Evolutionary conservation across 1,140 invertebrate species (phyloP).

Genomic region (Ectropis grisescens): DNA sequence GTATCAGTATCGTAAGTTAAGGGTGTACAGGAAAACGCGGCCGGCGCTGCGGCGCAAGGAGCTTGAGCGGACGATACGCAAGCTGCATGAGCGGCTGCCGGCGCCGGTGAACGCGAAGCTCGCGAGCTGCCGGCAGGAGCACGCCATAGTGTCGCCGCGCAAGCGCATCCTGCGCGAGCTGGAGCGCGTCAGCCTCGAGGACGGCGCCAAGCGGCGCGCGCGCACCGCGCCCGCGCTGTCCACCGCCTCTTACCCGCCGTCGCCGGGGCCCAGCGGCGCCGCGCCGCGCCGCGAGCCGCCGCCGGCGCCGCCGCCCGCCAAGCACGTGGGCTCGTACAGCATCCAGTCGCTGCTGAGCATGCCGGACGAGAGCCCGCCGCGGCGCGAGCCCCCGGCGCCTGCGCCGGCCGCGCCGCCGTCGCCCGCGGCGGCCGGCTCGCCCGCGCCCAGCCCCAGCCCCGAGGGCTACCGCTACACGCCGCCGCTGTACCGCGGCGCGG

Average conservation of each 20-base stretch:
- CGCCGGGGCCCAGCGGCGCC: conserved; percentile 45
- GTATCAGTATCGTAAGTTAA: conserved; percentile 65
- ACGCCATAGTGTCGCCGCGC: conserved; percentile 75
- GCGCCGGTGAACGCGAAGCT: conserved; percentile 56
- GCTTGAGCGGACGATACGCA: conserved; percentile 56
- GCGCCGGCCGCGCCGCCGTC: conserved; percentile 46
- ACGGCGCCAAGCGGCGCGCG: conserved; percentile 65
- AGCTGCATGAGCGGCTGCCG: conserved; percentile 61
- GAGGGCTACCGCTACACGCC: conserved; percentile 39
- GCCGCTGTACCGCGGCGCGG: conserved; percentile 27
- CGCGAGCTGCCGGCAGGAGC: conserved; percentile 58
- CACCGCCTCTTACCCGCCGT: conserved; percentile 48
- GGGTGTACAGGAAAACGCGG: conserved; percentile 59
- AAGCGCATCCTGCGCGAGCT: conserved; percentile 81
- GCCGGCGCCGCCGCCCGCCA: conserved; percentile 32
- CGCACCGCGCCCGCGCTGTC: conserved; percentile 57
- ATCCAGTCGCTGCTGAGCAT: conserved; percentile 81
- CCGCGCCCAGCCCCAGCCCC: conserved; percentile 50
- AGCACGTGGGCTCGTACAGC: conserved; percentile 79
- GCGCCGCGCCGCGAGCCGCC: conserved; percentile 16
- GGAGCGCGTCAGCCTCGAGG: conserved; percentile 80
- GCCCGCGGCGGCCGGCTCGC: conserved; percentile 46
- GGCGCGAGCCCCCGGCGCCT: conserved; percentile 41
- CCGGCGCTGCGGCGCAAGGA: conserved; percentile 43
- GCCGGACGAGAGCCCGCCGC: conserved; percentile 46